phyloP scores from a whole-genome alignment of 2,888 invertebrate genomes.

The Epinotia demarniana region DNA sequence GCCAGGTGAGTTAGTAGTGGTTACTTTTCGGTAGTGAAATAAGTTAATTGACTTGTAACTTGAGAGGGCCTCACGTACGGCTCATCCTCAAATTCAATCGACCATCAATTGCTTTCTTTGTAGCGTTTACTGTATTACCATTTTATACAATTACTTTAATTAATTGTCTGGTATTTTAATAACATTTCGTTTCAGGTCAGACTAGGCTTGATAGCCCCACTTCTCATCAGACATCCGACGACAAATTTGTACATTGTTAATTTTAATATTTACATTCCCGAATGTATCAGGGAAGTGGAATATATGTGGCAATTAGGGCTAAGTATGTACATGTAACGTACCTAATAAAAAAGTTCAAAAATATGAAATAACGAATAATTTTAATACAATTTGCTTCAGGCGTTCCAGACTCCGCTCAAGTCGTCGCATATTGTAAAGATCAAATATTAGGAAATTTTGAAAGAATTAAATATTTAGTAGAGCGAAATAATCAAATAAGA shows the following conservation, averaged over 20 bases:
- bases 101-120: not conserved
- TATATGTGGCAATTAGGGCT: slow-evolving; percentile 91
- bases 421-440: slow-evolving; percentile 89
- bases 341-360: not conserved
- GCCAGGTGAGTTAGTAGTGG: slow-evolving; percentile 80
- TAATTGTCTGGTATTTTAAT: not conserved
- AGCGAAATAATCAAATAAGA: slow-evolving; percentile 86
- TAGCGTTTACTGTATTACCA: not conserved
- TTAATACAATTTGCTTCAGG: slow-evolving; percentile 62
- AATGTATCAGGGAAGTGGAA: slow-evolving; percentile 92
- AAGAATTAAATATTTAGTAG: slow-evolving; percentile 85
- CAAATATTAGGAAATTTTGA: slow-evolving; percentile 87
- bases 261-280: slow-evolving; percentile 89
- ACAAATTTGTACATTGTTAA: slow-evolving; percentile 88
- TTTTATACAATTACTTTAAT: not conserved
- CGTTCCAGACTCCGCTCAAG: slow-evolving; percentile 90
- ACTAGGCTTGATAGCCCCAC: slow-evolving; percentile 87
- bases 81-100: not conserved
- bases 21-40: not conserved
- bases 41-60: not conserved
- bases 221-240: slow-evolving; percentile 87
- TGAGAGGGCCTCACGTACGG: not conserved
- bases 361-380: not conserved
- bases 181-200: slow-evolving; percentile 78
- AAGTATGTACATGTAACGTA: slow-evolving; percentile 71